phyloP scores from a whole-genome alignment of 2,113 vertebrate genomes.

The Poeciliopsis retropinna region DNA sequence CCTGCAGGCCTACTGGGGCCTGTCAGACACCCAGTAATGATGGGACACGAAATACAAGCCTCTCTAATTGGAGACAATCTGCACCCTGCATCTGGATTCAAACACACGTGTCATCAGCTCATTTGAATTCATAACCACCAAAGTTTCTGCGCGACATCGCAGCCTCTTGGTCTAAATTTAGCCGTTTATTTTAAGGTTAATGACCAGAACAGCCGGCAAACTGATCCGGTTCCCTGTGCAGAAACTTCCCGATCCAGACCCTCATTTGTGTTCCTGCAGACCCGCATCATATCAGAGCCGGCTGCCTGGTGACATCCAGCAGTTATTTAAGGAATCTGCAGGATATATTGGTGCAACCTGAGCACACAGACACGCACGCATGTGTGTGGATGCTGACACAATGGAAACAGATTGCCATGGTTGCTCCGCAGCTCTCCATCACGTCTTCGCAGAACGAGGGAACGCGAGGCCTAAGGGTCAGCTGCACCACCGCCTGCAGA shows the following conservation, averaged over 20 bases:
- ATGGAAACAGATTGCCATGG: conserved; percentile 68
- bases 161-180: conserved; percentile 17
- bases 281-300: conserved; percentile 22
- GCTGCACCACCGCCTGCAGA: conserved; percentile 52
- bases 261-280: conserved; percentile 37
- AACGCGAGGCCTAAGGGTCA: conserved; percentile 59
- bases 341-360: conserved; percentile 17
- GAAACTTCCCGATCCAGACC: conserved; percentile 23
- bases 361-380: background rate
- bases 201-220: conserved; percentile 27
- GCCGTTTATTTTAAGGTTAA: conserved; percentile 6
- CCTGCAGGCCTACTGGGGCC: conserved; percentile 4
- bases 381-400: conserved; percentile 59
- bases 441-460: conserved; percentile 52
- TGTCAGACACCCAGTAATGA: conserved; percentile 21
- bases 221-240: background rate
- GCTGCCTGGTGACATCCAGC: conserved; percentile 28
- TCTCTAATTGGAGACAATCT: background rate
- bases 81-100: background rate
- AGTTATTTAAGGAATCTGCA: conserved; percentile 40
- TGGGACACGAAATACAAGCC: conserved; percentile 4
- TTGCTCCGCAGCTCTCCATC: conserved; percentile 60
- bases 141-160: conserved; percentile 6
- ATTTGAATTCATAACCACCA: background rate
- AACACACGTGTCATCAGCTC: background rate